Base-by-base conservation (phyloP, 2,797 vertebrate genomes). In the Numenius phaeopus region DNA sequence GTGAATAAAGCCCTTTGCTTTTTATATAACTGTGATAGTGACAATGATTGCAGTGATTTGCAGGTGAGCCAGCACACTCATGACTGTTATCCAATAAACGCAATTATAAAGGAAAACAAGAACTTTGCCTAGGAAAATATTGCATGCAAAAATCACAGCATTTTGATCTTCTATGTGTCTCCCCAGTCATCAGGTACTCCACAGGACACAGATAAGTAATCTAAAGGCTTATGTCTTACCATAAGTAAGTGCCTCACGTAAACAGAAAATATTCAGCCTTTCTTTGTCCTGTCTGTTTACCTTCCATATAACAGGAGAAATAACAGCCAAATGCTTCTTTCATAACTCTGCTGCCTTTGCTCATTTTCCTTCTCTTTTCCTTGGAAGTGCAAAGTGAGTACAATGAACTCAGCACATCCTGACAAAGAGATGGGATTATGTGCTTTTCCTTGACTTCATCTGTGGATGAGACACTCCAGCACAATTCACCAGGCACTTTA, bases 401-500 rank as follows among this genome's bases (percentile, higher is more conserved):
- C 29, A 27, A 14, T 75, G 61, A 88, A 67, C 24, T 71, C 65
- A 42, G 64, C 13, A 39, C 40, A 77, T 29, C 29, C 47, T 86
- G 80, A 77, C 12, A 71, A 73, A 80, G 72, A 90, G 37, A 90
- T 32, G 46, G 65, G 49, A 90, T 90, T 90, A 78, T 18, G 37
- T 61, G 54, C 49, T 94, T 67, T 77, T 80, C 14, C 21, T 71
- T 91, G 44, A 39, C 76, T 79, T 67, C 61, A 42, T 34, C 54
- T 88, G 49, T 29, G n/a, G 30, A 46, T 88, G 54, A 95, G 80
- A 71, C 49, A 78, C 65, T 91, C 75, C 4, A 87, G 62, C 40
- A 91, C 44, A 71, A 85, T 55, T 86, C 88, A 67, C 40, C 59
- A 94, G 76, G 55, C 37, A 54, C 88, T 86, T 88, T 70, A 94